These are phyloP conservation scores for Tricholaema leucomelas DNA, from an alignment of 2,113 vertebrate species.

Conservation along the genomic window DNA sequence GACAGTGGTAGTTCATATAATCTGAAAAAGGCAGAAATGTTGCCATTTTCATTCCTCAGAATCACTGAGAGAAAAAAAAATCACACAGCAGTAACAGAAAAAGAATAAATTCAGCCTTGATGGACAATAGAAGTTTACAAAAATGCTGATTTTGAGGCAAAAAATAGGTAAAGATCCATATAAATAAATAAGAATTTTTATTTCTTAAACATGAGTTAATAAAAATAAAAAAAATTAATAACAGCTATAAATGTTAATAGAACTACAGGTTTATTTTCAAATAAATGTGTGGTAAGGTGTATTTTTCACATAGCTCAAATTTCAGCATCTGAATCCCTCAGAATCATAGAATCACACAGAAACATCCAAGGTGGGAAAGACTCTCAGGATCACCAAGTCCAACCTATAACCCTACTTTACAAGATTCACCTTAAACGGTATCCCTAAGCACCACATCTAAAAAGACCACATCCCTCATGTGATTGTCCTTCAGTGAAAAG, in stretches of 20 bases:
- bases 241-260: not conserved
- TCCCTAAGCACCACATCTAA: too few relatives aligned
- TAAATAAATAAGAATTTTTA: not conserved
- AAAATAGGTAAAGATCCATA: not conserved
- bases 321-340: not conserved
- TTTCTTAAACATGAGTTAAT: not conserved
- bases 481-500: not conserved
- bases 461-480: not conserved
- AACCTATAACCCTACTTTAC: too few relatives aligned
- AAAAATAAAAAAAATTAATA: not conserved
- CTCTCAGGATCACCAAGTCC: too few relatives aligned
- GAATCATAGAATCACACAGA: too few relatives aligned
- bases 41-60: not conserved
- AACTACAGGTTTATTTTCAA: not conserved
- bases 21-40: not conserved
- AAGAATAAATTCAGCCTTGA: rapidly evolving
- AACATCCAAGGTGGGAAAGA: too few relatives aligned
- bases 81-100: not conserved
- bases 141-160: not conserved
- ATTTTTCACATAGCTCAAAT: not conserved
- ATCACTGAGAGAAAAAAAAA: not conserved
- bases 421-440: too few relatives aligned
- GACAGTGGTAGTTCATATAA: not conserved
- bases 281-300: not conserved
- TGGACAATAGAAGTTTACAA: not conserved